Conservation (phyloP, 2,113 vertebrate species). For the Brachyhypopomus gauderio region DNA sequence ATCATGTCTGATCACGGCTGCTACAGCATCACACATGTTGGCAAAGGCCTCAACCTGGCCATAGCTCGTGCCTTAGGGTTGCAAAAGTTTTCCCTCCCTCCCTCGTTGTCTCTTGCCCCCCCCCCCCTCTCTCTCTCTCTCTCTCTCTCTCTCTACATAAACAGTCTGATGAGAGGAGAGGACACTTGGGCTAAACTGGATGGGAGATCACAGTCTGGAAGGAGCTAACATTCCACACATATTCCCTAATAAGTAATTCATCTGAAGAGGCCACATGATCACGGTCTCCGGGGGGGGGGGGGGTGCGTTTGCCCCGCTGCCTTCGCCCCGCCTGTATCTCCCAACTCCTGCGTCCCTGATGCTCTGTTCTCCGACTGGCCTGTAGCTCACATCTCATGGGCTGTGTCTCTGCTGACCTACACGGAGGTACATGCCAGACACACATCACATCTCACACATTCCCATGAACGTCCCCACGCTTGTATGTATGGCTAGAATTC, state of each 20-base stretch:
- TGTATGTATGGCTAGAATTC: background rate
- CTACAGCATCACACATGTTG: slow-evolving; percentile 34
- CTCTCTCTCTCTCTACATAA: slow-evolving; percentile 45
- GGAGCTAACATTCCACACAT: slow-evolving; percentile 56
- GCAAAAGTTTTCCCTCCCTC: background rate
- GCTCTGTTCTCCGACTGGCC: slow-evolving; percentile 1
- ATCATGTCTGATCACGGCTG: background rate
- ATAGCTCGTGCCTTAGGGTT: slow-evolving; percentile 9
- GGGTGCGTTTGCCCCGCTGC: slow-evolving; percentile 45
- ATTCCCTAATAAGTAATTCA: slow-evolving; percentile 62
- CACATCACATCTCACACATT: too few species aligned
- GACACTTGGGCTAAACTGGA: slow-evolving; percentile 55
- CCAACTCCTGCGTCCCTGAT: slow-evolving; percentile 31
- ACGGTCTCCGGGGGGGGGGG: slow-evolving; percentile 48
- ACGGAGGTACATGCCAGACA: background rate
- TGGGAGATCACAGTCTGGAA: slow-evolving; percentile 56
- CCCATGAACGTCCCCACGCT: too few species aligned
- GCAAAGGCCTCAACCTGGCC: slow-evolving; percentile 22
- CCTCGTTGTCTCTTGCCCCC: background rate
- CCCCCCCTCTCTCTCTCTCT: slow-evolving; percentile 24
- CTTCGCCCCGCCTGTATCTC: slow-evolving; percentile 39
- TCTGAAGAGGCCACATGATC: slow-evolving; percentile 55
- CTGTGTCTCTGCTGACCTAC: slow-evolving; percentile 46
- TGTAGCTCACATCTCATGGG: slow-evolving; percentile 37
- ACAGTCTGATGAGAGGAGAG: slow-evolving; percentile 38